Evolutionary conservation across 2,113 vertebrate species (phyloP), one percentile per base, ranked within the genome.

Genomic region (human): DNA sequence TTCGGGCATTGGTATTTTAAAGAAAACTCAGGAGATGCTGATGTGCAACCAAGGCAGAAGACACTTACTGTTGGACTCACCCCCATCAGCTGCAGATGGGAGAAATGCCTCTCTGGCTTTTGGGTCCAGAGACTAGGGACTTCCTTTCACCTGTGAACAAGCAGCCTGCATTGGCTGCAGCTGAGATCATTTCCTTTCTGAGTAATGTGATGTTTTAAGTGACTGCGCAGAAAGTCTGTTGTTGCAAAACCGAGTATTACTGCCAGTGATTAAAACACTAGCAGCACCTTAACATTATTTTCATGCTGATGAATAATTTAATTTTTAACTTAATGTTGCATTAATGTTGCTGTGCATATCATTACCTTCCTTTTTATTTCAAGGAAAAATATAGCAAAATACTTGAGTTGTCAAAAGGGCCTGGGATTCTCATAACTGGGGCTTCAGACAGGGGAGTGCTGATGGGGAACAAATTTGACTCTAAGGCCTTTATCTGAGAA

Each of bases 221-320:
- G 14, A 50, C 43, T 35, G 52, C 52, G 43, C 30, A 75, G 87
- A 72, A 89, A 78, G 73, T 82, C 59, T 11, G 8, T 48, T 1
- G 2, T 48, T 86, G 76, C 64, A 40, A 78, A 93, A 92, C 27
- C 1, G 57, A 64, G 35, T 38, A 89, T 92, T 84, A 52, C 45
- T 64, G 88, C 18, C 66, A 86, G 66, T 93, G 48, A 75, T 96
- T 92, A 90, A 95, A 95, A 82, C 45, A 78, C 43, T 79, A 78
- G 87, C 55, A 59, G 52, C 59, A 94, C 52, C 68, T 87, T 76
- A 55, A 79, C 40, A 22, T 89, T 94, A 78, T 94, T 96, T 94
- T 92, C 64, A 61, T 76, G 79, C 68, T 68, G 89, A 85, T 87
- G 93, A 96, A 97, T 94, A 93, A 96, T 96, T 94, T 95, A 94